Evolutionary conservation across 2,888 invertebrate genomes (phyloP), one percentile per base, ranked within the genome.

Genomic region (Cataglyphis livida): DNA sequence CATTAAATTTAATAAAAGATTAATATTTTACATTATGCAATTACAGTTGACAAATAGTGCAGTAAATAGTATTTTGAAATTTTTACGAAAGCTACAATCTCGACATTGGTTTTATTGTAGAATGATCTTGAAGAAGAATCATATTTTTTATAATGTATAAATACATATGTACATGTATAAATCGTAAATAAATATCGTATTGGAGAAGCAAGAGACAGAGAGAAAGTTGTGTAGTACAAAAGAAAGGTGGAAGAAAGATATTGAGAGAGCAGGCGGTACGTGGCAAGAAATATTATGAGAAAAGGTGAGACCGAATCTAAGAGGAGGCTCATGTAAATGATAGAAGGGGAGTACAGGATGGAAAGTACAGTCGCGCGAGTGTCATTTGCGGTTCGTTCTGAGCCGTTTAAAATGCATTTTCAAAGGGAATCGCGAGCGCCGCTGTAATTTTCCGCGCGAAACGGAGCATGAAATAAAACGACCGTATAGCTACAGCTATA

Each of bases 381-480:
- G 85, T 85, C 84, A 79, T 87, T 85, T 84, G 85, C 79, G 81
- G 84, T 76, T 84, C 84, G 79, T 75, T 81, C 78, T 71, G 75
- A 84, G 82, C 79, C 81, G 84, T 76, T 85, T 82, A 84, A 85
- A 87, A 85, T 84, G 82, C 85, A 82, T 68, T 81, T 73, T 85
- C 85, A 84, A 87, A 87, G 78, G 79, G 85, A 85, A 85, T 87
- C 84, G 84, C 75, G 51, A 86, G 41, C 70, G 38, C 70, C 64
- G 83, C 82, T 71, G 82, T 87, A 87, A 87, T 84, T 85, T 85
- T 81, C 84, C 71, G 76, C 73, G 81, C 85, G 81, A 85, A 87
- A 85, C 85, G 85, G 85, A 84, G 84, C 87, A 84, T 85, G 84
- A 85, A 85, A 86, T 86, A 86, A 86, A 85, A 70, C 71, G 75